Percentiles rank a stretch among this genome's conserved stretches.
Conservation (phyloP, 2,888 invertebrate genomes). For the Hemistola chrysoprasaria region DNA sequence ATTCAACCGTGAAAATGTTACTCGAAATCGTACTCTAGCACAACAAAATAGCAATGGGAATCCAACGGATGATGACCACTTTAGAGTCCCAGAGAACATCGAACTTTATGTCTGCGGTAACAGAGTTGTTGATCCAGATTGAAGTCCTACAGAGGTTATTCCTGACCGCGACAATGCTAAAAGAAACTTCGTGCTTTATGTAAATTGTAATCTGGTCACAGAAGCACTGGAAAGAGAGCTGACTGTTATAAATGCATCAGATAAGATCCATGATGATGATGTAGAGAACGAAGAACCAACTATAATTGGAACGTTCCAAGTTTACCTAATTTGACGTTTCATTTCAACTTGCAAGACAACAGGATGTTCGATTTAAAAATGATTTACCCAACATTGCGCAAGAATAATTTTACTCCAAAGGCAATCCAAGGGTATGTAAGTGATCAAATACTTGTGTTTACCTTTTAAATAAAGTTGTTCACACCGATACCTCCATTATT, state of each 20-base stretch:
- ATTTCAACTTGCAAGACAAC: conserved; percentile 25
- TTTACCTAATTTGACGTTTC: no score
- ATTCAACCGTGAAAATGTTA: conserved; percentile 42
- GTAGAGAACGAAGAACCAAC: conserved; percentile 45
- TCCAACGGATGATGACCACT: conserved; percentile 23
- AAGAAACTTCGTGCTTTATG: conserved; percentile 45
- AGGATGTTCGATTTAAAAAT: conserved; percentile 5
- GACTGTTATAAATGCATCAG: conserved; percentile 42
- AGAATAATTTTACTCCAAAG: conserved; percentile 44
- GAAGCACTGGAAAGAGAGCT: conserved; percentile 50
- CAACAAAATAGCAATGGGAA: conserved; percentile 43
- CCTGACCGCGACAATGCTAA: conserved; percentile 44
- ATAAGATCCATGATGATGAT: conserved; percentile 52
- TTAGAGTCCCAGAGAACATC: conserved; percentile 52
- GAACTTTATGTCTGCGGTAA: conserved; percentile 64
- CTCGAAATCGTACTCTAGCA: conserved; percentile 47
- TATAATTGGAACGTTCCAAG: no score
- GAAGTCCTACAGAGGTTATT: conserved; percentile 46
- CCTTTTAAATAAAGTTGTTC: conserved; percentile 71
- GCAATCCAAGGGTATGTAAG: conserved; percentile 55
- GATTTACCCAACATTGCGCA: conserved; percentile 26
- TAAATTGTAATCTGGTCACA: conserved; percentile 47
- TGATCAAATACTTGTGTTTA: conserved; percentile 55
- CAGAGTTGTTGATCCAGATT: conserved; percentile 68
- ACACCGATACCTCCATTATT: conserved; percentile 64